phyloP scores from a whole-genome alignment of 2,797 vertebrate genomes.

The Xiphorhynchus erythropygius region DNA sequence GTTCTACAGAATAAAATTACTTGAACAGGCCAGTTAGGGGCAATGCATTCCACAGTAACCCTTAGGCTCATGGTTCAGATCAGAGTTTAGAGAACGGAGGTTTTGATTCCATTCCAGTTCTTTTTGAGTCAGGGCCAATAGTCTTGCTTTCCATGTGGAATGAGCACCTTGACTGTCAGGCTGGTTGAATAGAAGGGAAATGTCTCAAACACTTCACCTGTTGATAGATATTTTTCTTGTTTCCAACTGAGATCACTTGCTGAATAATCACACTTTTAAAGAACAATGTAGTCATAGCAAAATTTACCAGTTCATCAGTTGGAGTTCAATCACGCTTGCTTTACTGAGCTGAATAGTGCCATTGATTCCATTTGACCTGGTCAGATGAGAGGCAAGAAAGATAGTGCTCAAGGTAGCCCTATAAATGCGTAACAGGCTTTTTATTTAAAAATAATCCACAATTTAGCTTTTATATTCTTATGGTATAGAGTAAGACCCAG shows the following conservation, averaged over 20 bases:
- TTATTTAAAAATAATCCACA: background rate
- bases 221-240: background rate
- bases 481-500: background rate
- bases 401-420: background rate
- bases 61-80: background rate
- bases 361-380: background rate
- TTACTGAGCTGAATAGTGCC: background rate
- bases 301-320: background rate
- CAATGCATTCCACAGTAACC: background rate
- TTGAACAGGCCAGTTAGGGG: background rate
- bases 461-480: conserved; percentile 3
- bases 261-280: background rate
- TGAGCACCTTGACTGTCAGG: background rate
- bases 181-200: background rate
- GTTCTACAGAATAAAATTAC: background rate
- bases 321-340: background rate
- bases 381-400: background rate
- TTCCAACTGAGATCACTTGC: background rate
- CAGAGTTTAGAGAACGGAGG: background rate
- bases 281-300: background rate
- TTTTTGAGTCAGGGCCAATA: background rate
- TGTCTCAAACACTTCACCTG: background rate
- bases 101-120: background rate
- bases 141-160: background rate
- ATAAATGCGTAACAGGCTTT: background rate